phyloP scores from a whole-genome alignment of 2,113 vertebrate species.

The Mystacornis crossleyi region DNA sequence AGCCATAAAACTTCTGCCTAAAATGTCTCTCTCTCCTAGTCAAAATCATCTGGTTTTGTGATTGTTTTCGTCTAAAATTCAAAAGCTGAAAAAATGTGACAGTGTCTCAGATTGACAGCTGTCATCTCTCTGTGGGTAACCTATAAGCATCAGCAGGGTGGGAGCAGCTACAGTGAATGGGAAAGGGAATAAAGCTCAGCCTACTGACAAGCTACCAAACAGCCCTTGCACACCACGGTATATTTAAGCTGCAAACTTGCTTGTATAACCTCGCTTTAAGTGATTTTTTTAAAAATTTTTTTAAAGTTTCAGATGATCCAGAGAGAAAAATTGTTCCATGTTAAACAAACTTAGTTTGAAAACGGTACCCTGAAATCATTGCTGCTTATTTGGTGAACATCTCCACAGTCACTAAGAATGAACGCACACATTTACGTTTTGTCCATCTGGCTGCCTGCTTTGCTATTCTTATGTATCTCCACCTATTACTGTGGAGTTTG shows the following conservation, averaged over 20 bases:
- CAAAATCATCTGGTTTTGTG: not conserved
- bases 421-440: not conserved
- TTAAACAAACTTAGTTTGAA: not conserved
- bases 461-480: not conserved
- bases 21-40: not conserved
- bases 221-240: not conserved
- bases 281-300: not conserved
- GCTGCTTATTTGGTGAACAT: not conserved
- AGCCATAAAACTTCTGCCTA: not conserved
- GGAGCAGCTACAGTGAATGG: not conserved
- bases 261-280: not conserved
- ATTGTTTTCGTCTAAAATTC: not conserved
- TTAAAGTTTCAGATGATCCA: not conserved
- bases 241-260: not conserved
- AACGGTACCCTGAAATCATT: not conserved
- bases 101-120: not conserved
- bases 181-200: not conserved
- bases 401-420: not conserved
- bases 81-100: not conserved
- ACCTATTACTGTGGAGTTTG: not conserved
- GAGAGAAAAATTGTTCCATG: not conserved
- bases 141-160: rapidly evolving
- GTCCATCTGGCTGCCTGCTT: not conserved
- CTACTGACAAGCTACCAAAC: not conserved
- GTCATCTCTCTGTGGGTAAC: not conserved